Conservation (phyloP, 1,140 invertebrate genomes). For the Sinonovacula constricta region DNA sequence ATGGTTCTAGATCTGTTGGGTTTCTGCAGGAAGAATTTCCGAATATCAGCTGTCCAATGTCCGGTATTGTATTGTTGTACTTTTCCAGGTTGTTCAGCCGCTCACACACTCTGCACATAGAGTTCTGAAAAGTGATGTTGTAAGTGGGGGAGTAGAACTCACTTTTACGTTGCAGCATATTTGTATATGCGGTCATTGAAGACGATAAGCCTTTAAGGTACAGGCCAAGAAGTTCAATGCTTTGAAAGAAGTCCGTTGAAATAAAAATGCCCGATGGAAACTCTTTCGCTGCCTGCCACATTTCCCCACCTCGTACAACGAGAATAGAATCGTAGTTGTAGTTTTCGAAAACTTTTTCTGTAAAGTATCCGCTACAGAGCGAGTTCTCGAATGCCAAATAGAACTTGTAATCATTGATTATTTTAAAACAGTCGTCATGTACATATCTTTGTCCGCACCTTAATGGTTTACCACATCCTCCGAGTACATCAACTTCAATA, state of each 20-base stretch:
- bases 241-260: constrained; percentile 26
- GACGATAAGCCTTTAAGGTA: constrained; percentile 10
- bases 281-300: background rate
- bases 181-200: constrained; percentile 10
- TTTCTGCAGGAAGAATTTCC: constrained; percentile 16
- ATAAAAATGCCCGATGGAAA: constrained; percentile 32
- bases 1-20: constrained; percentile 20
- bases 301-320: constrained; percentile 16
- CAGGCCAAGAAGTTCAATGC: constrained; percentile 19
- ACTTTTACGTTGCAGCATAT: constrained; percentile 21
- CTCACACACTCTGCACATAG: constrained; percentile 37
- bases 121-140: constrained; percentile 15
- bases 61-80: constrained; percentile 31
- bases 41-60: constrained; percentile 30
- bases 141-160: constrained; percentile 26
- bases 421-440: constrained; percentile 34
- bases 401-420: constrained; percentile 38
- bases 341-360: constrained; percentile 43
- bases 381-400: constrained; percentile 44
- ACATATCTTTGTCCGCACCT: constrained; percentile 36
- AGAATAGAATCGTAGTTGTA: constrained; percentile 34
- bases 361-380: constrained; percentile 33
- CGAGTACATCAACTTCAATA: constrained; percentile 6
- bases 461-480: constrained; percentile 31
- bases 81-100: constrained; percentile 34